phyloP scores from a whole-genome alignment of 2,113 vertebrate genomes.

The Solea senegalensis region DNA sequence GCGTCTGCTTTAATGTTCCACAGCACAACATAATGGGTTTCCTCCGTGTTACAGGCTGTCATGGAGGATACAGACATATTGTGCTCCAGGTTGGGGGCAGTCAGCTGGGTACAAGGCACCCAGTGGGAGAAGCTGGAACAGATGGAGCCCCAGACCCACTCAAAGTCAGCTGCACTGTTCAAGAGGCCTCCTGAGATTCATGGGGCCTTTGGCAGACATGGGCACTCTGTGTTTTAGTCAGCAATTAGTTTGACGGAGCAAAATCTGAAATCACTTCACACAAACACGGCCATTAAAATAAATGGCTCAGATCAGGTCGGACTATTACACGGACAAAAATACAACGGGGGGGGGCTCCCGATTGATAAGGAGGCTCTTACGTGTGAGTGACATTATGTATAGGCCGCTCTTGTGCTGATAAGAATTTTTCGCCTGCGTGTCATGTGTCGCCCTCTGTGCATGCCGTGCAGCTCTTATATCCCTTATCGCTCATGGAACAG shows the following conservation, averaged over 20 bases:
- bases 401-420: neutral
- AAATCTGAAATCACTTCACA: slow-evolving; percentile 66
- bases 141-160: slow-evolving; percentile 73
- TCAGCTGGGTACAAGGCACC: slow-evolving; percentile 55
- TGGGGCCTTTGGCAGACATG: slow-evolving; percentile 59
- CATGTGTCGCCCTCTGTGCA: slow-evolving; percentile 3
- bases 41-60: slow-evolving; percentile 15
- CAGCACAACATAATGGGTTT: slow-evolving; percentile 11
- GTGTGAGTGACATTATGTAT: neutral
- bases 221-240: slow-evolving; percentile 58
- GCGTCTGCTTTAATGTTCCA: slow-evolving; percentile 18
- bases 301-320: slow-evolving; percentile 41
- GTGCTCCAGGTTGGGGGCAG: neutral
- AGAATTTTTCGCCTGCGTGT: neutral
- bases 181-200: slow-evolving; percentile 61
- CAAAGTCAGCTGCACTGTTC: slow-evolving; percentile 72
- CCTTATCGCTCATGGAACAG: slow-evolving; percentile 31
- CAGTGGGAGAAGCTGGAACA: slow-evolving; percentile 69
- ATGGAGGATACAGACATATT: slow-evolving; percentile 12
- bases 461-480: neutral
- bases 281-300: slow-evolving; percentile 31
- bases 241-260: slow-evolving; percentile 72
- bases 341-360: slow-evolving; percentile 1
- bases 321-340: slow-evolving; percentile 14
- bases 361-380: slow-evolving; percentile 14